Percentiles rank a stretch among this genome's conserved stretches.
Conservation (phyloP, 2,888 invertebrate species). For the Conops quadrifasciatus region DNA sequence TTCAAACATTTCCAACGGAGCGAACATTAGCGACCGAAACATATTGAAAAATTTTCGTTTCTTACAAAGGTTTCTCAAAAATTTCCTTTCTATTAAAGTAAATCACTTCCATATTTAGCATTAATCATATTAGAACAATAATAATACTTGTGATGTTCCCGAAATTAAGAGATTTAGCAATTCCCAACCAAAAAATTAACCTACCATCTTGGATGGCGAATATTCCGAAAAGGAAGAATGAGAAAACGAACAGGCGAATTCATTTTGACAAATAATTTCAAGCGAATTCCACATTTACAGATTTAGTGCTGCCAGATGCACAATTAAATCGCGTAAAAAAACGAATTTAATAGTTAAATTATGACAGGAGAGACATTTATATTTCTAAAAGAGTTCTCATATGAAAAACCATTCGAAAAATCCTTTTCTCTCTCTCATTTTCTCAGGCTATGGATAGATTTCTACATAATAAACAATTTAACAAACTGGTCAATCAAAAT, state of each 20-base stretch:
- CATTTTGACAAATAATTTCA: slow-evolving; percentile 3
- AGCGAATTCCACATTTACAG: slow-evolving; percentile 19
- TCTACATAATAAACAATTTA: too few relatives aligned
- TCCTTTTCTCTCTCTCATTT: too few relatives aligned
- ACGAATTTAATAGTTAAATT: neutral
- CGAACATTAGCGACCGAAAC: too few relatives aligned
- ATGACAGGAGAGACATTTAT: too few relatives aligned
- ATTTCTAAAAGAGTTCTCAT: too few relatives aligned
- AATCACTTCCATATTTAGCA: neutral
- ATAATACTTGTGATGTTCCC: slow-evolving; percentile 51
- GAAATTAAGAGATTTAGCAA: slow-evolving; percentile 54
- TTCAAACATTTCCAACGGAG: too few relatives aligned
- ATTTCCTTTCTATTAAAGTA: neutral
- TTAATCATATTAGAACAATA: slow-evolving; percentile 7
- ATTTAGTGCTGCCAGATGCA: neutral
- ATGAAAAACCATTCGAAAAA: too few relatives aligned
- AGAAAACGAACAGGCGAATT: slow-evolving; percentile 46
- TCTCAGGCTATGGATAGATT: too few relatives aligned
- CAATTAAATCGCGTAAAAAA: neutral
- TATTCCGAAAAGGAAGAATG: slow-evolving; percentile 58
- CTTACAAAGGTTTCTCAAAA: neutral
- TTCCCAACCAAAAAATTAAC: slow-evolving; percentile 44
- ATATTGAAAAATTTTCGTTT: too few relatives aligned
- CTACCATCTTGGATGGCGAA: slow-evolving; percentile 64
- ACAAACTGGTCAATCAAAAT: too few relatives aligned